Conservation (phyloP, 1,140 invertebrate genomes). For the Tetramorium alpestre region DNA sequence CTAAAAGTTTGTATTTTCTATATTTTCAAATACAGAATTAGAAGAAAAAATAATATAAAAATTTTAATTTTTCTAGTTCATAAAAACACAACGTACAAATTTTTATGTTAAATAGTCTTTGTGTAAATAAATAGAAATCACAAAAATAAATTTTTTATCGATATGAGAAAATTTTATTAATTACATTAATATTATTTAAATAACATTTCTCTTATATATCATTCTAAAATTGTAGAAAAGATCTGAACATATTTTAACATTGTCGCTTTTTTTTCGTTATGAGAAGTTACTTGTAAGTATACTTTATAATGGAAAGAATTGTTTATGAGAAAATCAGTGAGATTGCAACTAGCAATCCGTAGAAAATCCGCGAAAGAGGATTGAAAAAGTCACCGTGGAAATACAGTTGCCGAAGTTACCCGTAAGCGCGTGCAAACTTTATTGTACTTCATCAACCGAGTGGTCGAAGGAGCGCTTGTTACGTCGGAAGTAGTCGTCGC, state of each 20-base stretch:
- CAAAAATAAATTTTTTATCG: too few relatives aligned
- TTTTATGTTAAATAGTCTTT: too few relatives aligned
- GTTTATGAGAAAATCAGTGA: constrained; percentile 46
- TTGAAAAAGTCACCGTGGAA: constrained; percentile 35
- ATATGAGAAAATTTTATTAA: too few relatives aligned
- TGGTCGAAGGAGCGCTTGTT: constrained; percentile 60
- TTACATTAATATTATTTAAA: too few relatives aligned
- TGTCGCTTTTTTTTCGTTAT: constrained; percentile 50
- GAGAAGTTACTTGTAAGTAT: constrained; percentile 34
- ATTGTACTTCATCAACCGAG: constrained; percentile 65
- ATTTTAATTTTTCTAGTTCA: too few relatives aligned
- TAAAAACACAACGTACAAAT: too few relatives aligned
- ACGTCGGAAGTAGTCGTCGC: constrained; percentile 44
- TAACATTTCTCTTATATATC: not conserved
- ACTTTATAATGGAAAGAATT: constrained; percentile 57
- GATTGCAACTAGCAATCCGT: constrained; percentile 22
- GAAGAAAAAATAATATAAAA: too few relatives aligned
- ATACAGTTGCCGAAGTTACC: constrained; percentile 62
- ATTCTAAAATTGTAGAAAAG: not conserved
- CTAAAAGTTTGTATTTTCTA: too few relatives aligned
- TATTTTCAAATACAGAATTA: too few relatives aligned
- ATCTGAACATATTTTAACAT: constrained; percentile 3
- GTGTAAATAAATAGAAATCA: too few relatives aligned
- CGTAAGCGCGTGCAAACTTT: constrained; percentile 69
- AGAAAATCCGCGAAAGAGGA: constrained; percentile 29